Evolutionary conservation across 2,888 invertebrate genomes (phyloP).

Genomic region (Rhagonycha fulva): DNA sequence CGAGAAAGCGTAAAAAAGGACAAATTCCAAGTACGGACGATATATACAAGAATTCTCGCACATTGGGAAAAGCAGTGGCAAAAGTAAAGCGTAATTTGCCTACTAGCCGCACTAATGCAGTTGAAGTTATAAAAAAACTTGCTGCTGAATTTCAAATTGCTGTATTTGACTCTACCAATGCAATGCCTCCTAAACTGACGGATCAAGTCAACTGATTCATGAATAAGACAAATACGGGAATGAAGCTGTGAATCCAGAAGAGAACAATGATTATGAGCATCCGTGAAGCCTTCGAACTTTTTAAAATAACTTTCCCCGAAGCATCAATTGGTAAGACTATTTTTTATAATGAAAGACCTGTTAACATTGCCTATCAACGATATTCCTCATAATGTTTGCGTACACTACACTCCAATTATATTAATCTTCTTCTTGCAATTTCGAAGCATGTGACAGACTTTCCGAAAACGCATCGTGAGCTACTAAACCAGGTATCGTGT

Average conservation of each 20-base stretch:
- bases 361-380: background rate
- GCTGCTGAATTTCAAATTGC: slow-evolving; percentile 22
- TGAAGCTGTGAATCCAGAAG: slow-evolving; percentile 14
- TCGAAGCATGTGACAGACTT: too few relatives aligned
- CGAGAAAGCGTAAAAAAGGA: background rate
- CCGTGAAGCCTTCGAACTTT: slow-evolving; percentile 13
- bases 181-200: slow-evolving; percentile 15
- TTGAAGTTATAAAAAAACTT: slow-evolving; percentile 18
- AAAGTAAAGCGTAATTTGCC: slow-evolving; percentile 22
- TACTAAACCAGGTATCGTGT: too few relatives aligned
- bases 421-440: too few relatives aligned
- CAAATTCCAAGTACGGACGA: too few relatives aligned
- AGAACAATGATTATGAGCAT: slow-evolving; percentile 12
- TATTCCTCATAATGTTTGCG: background rate
- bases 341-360: background rate
- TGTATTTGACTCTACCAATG: slow-evolving; percentile 13
- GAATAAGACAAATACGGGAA: slow-evolving; percentile 13
- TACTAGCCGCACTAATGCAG: slow-evolving; percentile 21
- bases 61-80: slow-evolving; percentile 13
- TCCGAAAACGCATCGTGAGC: too few relatives aligned
- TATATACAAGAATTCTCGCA: too few relatives aligned
- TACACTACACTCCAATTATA: too few relatives aligned
- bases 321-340: background rate
- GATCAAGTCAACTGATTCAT: slow-evolving; percentile 10
- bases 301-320: slow-evolving; percentile 5